These are phyloP conservation scores for Rachycentron canadum DNA, from an alignment of 2,797 vertebrate genomes.

Conservation along the genomic window DNA sequence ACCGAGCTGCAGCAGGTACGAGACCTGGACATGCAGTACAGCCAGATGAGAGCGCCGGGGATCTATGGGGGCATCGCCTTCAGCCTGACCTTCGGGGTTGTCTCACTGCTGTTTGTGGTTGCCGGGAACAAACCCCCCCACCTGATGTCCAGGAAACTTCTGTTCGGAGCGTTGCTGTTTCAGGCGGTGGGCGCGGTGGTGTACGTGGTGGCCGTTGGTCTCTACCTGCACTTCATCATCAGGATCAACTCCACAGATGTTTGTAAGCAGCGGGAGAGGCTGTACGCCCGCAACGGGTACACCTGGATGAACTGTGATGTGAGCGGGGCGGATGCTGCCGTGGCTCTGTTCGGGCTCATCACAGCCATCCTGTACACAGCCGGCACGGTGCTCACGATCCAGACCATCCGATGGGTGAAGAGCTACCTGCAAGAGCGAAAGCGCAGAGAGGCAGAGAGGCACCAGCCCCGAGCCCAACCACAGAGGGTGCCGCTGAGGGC, in stretches of 20 bases:
- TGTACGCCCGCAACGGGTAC: slow-evolving; percentile 91
- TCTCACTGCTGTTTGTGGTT: slow-evolving; percentile 89
- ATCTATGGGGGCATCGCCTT: slow-evolving; percentile 89
- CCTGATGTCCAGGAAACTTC: slow-evolving; percentile 76
- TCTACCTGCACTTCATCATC: slow-evolving; percentile 91
- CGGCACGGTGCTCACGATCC: slow-evolving; percentile 83
- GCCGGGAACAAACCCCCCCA: slow-evolving; percentile 87
- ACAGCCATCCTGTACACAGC: slow-evolving; percentile 87
- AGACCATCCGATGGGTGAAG: slow-evolving; percentile 80
- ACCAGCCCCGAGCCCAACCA: background rate
- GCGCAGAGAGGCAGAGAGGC: slow-evolving; percentile 38
- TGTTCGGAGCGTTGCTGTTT: slow-evolving; percentile 86
- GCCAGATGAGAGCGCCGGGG: slow-evolving; percentile 91
- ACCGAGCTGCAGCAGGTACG: slow-evolving; percentile 87
- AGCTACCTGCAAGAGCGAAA: slow-evolving; percentile 67
- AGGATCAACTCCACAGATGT: slow-evolving; percentile 90
- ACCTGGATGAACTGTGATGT: slow-evolving; percentile 95
- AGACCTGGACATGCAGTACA: slow-evolving; percentile 90
- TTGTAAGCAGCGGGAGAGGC: slow-evolving; percentile 86
- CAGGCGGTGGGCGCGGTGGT: slow-evolving; percentile 81
- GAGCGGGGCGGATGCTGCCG: slow-evolving; percentile 90
- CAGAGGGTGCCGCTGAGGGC: slow-evolving; percentile 55
- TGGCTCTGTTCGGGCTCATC: slow-evolving; percentile 91
- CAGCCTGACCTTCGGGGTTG: slow-evolving; percentile 79
- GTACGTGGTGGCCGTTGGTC: slow-evolving; percentile 87